Evolutionary conservation across 2,888 invertebrate species (phyloP), one percentile per base, ranked within the genome.

Genomic region (Camponotus fellah): DNA sequence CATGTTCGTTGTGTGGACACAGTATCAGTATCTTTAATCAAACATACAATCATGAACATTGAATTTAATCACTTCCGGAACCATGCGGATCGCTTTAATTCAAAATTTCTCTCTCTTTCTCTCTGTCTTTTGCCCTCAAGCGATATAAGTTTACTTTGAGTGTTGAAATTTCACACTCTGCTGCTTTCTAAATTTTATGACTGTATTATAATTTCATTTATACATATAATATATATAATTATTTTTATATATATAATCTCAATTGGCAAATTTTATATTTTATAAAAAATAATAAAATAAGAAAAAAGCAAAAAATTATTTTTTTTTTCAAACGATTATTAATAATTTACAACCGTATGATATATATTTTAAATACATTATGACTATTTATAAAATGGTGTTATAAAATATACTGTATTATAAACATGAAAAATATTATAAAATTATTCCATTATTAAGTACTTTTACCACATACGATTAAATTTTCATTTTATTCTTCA

Each of bases 51-150:
- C 49, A 53, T 53, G 12, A 56, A 56, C 21, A 56, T 10, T 21
- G 56, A 69, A 69, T 69, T 69, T 53, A 46, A 69, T 69, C 14
- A 0, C 21, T 71, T 53, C 69, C 71, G 21, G 43, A 53, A 14
- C 49, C 4, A 69, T 53, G 9, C 14, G 14, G 21, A 56, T 37
- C 21, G 12, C 9, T 56, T 72, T 72, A 72, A 72, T 56, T 72
- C 21, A 9, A 37, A 53, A 14, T 58, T 2, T 49, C 1, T 49
- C 49, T 17, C 34, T 37, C 10, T 72, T 56, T 21, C 3, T 49
- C n/a, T 49, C 49, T 49, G 14, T 21, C 5, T 71, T 56, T 21
- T 43, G 43, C 43, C 43, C 3, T 14, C 14, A 56, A 72, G 37
- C 14, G 0, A 72, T 40, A 37, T 40, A 21, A 37, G 6, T 71